Conservation (phyloP, 1,140 invertebrate species). For the Drosophila baimaii region DNA sequence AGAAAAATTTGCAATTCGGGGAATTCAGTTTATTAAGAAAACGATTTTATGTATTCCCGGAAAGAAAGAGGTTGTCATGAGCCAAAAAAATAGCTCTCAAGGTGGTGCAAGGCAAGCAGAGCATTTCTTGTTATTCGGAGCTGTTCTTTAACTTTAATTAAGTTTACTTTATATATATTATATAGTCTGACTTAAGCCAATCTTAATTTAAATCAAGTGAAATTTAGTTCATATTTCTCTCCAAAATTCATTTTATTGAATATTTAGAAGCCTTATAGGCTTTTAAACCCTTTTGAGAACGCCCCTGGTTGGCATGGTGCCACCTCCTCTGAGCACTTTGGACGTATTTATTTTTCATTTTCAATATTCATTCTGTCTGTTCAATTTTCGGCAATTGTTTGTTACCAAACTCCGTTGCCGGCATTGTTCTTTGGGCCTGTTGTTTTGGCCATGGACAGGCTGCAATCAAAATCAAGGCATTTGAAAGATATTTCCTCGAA, state of each 20-base stretch:
- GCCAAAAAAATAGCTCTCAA: too few species aligned
- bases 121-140: too few species aligned
- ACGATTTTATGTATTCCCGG: too few species aligned
- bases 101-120: too few species aligned
- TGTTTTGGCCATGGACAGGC: constrained; percentile 53
- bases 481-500: constrained; percentile 63
- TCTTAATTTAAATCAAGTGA: too few species aligned
- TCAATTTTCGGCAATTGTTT: constrained; percentile 45
- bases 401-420: constrained; percentile 13
- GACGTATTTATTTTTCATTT: constrained; percentile 50
- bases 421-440: constrained; percentile 36
- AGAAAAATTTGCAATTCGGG: too few species aligned
- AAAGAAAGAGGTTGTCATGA: too few species aligned
- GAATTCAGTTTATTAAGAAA: too few species aligned
- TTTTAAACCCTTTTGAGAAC: neutral
- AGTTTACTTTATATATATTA: too few species aligned
- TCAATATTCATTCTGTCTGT: constrained; percentile 46
- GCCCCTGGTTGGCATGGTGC: constrained; percentile 4
- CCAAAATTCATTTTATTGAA: neutral
- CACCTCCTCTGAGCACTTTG: constrained; percentile 7
- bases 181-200: too few species aligned
- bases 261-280: neutral
- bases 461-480: constrained; percentile 62
- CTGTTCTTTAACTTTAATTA: too few species aligned
- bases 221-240: too few species aligned